Percentiles rank a stretch among this genome's conserved stretches.
Conservation (phyloP, 2,888 invertebrate genomes). For the Chrysopilus asiliformis region DNA sequence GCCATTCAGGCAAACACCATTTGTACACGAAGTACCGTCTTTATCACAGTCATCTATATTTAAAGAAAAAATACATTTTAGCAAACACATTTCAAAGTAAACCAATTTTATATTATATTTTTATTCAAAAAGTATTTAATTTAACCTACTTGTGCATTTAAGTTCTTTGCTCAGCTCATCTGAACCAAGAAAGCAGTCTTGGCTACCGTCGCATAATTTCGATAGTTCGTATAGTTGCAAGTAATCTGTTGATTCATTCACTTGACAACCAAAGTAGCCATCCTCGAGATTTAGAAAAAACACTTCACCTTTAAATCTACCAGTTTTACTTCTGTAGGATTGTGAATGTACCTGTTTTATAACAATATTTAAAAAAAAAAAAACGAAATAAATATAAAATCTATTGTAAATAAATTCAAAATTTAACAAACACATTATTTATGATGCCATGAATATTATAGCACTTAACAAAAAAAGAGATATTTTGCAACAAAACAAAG, state of each 20-base stretch:
- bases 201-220: slow-evolving; percentile 81
- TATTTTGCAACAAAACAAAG: too few relatives aligned
- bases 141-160: slow-evolving; percentile 81
- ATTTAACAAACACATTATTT: too few relatives aligned
- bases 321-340: slow-evolving; percentile 55
- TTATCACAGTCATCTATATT: slow-evolving; percentile 76
- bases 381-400: too few relatives aligned
- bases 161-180: slow-evolving; percentile 81
- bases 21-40: slow-evolving; percentile 80
- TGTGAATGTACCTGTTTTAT: slow-evolving; percentile 42
- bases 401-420: too few relatives aligned
- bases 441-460: too few relatives aligned
- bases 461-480: too few relatives aligned
- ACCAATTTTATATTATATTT: not conserved
- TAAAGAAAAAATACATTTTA: not conserved
- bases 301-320: slow-evolving; percentile 72
- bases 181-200: slow-evolving; percentile 83
- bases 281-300: slow-evolving; percentile 95
- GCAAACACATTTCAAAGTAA: not conserved
- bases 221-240: slow-evolving; percentile 90
- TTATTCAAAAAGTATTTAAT: slow-evolving; percentile 5
- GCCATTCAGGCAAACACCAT: slow-evolving; percentile 84
- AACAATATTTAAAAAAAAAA: too few relatives aligned
- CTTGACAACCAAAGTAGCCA: slow-evolving; percentile 95
- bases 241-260: slow-evolving; percentile 90